Evolutionary conservation across 1,140 invertebrate genomes (phyloP), one percentile per base, ranked within the genome.

Genomic region (Drosophila yakuba): DNA sequence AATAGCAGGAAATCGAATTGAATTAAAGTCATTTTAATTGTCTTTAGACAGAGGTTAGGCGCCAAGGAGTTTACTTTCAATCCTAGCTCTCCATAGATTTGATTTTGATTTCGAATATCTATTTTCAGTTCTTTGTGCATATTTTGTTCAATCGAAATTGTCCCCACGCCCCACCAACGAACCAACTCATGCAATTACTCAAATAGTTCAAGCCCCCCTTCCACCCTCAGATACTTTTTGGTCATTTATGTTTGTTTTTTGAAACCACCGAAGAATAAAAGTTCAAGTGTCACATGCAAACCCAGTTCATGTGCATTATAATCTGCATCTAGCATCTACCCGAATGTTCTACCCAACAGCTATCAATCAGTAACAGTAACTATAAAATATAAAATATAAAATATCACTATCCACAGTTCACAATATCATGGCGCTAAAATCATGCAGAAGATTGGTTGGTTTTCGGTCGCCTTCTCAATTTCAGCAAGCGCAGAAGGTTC

Each of bases 401-500:
- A 41, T 28, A 72, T 61, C 50, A 69, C 43, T 12, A 79, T 52
- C 50, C 60, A 48, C 60, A 63, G 59, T 71, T 59, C 64, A 76
- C 69, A 56, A 74, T 75, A 52, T 66, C 59, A 84, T 60, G 62
- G 55, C 38, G 59, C 59, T 48, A 54, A 73, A 68, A 68, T 77
- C 74, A 83, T 76, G 63, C 38, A 69, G 67, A 74, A 80, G 79
- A 91, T 91, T 93, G 91, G 94, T 94, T 94, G 93, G 94, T 93
- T 94, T 94, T 94, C 94, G 93, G 95, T 95, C 94, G 95, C 95
- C 95, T 96, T 95, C 95, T 95, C 95, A 93, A 93, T 67, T 94
- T 95, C 95, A 95, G 95, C 95, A 95, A 94, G 94, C 94, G 95
- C 94, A 94, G 95, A 95, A 95, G 95, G 95, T 93, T 94, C 73